phyloP scores from a whole-genome alignment of 2,797 vertebrate genomes.

The Esox lucius region DNA sequence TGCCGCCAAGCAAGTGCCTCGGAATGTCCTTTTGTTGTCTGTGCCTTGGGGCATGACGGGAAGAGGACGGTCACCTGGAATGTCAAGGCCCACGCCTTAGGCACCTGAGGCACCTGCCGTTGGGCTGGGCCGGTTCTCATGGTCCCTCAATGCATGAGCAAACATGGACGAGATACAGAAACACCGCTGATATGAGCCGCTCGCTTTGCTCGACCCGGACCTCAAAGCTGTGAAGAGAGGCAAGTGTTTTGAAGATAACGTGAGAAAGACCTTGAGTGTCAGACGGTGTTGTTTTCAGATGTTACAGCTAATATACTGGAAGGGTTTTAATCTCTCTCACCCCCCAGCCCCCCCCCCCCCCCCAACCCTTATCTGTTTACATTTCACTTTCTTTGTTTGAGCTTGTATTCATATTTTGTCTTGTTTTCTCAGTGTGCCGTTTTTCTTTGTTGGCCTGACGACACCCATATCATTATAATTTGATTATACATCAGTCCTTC shows the following conservation, averaged over 20 bases:
- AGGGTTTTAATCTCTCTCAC: not conserved
- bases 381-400: not conserved
- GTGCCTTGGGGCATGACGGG: not conserved
- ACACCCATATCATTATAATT: not conserved
- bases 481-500: not conserved
- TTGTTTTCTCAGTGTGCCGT: not conserved
- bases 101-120: not conserved
- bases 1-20: not conserved
- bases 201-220: not conserved
- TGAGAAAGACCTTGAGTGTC: slow-evolving; percentile 26
- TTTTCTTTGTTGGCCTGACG: not conserved
- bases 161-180: not conserved
- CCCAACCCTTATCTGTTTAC: not conserved
- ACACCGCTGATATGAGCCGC: not conserved
- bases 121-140: not conserved
- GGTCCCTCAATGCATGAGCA: not conserved
- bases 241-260: slow-evolving; percentile 27
- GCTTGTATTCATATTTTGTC: not conserved
- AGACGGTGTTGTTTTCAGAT: slow-evolving; percentile 15
- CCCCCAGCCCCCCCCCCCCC: not conserved
- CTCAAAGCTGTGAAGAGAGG: not conserved
- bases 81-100: not conserved
- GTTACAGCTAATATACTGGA: not conserved
- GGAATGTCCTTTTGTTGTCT: not conserved
- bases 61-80: not conserved